These are phyloP conservation scores for Helicoverpa armigera DNA, from an alignment of 1,140 invertebrate species.

Conservation along the genomic window DNA sequence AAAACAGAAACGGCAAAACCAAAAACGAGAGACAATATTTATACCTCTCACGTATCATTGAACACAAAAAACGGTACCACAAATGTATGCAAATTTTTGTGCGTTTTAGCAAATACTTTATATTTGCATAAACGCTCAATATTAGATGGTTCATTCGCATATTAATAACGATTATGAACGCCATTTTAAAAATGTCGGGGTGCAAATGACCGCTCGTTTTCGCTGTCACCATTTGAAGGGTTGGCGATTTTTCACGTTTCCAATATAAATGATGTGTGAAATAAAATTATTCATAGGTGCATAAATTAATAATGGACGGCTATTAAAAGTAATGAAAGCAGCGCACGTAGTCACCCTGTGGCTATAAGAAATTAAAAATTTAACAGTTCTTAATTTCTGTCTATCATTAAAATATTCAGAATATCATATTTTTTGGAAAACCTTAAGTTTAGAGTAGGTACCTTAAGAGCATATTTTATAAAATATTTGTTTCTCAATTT, in stretches of 20 bases:
- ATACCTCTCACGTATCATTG: conserved; percentile 78
- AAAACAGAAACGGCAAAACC: conserved; percentile 67
- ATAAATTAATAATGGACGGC: conserved; percentile 21
- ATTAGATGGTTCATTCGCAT: conserved; percentile 70
- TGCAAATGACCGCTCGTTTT: conserved; percentile 48
- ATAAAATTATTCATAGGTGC: conserved; percentile 48
- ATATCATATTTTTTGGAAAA: no score
- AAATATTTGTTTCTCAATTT: no score
- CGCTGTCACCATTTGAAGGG: conserved; percentile 38
- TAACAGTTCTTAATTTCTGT: no score
- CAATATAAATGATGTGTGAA: conserved; percentile 35
- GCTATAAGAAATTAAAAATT: no score
- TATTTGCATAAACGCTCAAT: conserved; percentile 79
- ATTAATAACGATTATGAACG: conserved; percentile 70
- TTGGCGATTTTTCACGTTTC: conserved; percentile 50
- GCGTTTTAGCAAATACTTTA: conserved; percentile 65
- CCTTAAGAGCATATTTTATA: no score
- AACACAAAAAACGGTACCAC: conserved; percentile 73
- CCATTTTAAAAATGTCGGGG: conserved; percentile 52
- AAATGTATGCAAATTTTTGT: conserved; percentile 77
- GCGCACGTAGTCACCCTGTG: background rate
- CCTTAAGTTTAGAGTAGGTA: no score
- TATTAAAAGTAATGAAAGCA: conserved; percentile 16
- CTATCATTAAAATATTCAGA: no score
- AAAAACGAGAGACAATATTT: conserved; percentile 75